These are phyloP conservation scores for Spodoptera picta DNA, from an alignment of 2,888 invertebrate genomes.

Conservation along the genomic window DNA sequence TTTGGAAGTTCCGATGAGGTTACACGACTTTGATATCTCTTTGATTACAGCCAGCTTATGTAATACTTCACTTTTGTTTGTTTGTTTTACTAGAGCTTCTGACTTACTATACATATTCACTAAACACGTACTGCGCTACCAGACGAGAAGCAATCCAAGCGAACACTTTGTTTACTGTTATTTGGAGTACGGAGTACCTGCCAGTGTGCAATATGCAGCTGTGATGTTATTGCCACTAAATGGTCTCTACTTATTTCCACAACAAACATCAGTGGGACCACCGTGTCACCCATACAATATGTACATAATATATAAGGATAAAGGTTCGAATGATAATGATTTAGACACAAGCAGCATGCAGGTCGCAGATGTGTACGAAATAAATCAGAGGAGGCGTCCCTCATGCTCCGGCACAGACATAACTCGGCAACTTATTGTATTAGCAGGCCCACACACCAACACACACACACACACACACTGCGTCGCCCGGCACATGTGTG, in stretches of 20 bases:
- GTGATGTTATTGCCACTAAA: too few relatives aligned
- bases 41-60: slow-evolving; percentile 19
- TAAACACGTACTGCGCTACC: too few relatives aligned
- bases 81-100: background rate
- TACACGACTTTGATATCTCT: slow-evolving; percentile 29
- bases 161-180: too few relatives aligned
- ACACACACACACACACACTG: too few relatives aligned
- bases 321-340: slow-evolving; percentile 22
- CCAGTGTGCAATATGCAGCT: too few relatives aligned
- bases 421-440: slow-evolving; percentile 54
- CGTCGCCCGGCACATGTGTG: too few relatives aligned
- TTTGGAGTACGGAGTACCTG: too few relatives aligned
- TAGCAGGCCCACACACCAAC: slow-evolving; percentile 34
- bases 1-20: slow-evolving; percentile 36
- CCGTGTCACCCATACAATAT: too few relatives aligned
- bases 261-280: too few relatives aligned
- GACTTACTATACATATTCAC: too few relatives aligned
- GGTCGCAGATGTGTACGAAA: slow-evolving; percentile 43
- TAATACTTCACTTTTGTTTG: slow-evolving; percentile 9
- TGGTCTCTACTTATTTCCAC: too few relatives aligned
- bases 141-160: too few relatives aligned
- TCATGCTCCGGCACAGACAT: slow-evolving; percentile 28
- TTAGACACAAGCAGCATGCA: slow-evolving; percentile 24
- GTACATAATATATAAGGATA: slow-evolving; percentile 4
- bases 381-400: slow-evolving; percentile 37